Conservation (phyloP, 2,797 vertebrate species). For the Capromys pilorides region DNA sequence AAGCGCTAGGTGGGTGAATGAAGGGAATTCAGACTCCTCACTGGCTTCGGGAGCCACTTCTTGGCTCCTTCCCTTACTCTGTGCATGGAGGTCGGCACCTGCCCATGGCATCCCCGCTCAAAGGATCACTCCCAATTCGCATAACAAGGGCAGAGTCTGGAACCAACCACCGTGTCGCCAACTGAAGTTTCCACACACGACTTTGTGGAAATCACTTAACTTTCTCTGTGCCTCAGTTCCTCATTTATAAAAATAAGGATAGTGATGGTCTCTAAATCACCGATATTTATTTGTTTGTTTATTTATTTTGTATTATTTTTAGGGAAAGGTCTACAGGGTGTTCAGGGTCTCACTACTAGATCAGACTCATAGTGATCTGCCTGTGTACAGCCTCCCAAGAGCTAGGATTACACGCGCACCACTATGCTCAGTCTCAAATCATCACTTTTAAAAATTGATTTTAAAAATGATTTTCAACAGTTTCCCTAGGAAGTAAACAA, state of each 20-base stretch:
- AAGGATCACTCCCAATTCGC: accelerated
- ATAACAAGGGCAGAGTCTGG: neutral
- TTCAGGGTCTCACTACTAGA: no score
- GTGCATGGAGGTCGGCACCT: neutral
- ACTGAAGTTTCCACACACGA: neutral
- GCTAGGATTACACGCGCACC: no score
- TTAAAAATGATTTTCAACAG: neutral
- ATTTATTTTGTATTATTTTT: no score
- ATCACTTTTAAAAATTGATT: neutral
- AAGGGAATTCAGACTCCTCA: neutral
- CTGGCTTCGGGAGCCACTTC: neutral
- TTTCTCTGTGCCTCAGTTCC: neutral
- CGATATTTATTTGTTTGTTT: neutral
- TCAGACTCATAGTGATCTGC: no score
- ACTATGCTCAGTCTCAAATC: no score
- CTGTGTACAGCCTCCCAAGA: no score
- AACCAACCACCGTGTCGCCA: neutral
- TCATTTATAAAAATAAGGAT: neutral
- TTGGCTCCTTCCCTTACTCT: neutral
- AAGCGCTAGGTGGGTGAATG: neutral
- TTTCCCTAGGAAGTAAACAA: neutral
- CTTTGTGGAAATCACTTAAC: neutral
- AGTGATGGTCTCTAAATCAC: neutral
- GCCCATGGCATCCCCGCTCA: accelerated
- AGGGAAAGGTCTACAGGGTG: no score